These are phyloP conservation scores for Pseudomyrmex sp. DNA, from an alignment of 1,140 invertebrate genomes.

Conservation along the genomic window DNA sequence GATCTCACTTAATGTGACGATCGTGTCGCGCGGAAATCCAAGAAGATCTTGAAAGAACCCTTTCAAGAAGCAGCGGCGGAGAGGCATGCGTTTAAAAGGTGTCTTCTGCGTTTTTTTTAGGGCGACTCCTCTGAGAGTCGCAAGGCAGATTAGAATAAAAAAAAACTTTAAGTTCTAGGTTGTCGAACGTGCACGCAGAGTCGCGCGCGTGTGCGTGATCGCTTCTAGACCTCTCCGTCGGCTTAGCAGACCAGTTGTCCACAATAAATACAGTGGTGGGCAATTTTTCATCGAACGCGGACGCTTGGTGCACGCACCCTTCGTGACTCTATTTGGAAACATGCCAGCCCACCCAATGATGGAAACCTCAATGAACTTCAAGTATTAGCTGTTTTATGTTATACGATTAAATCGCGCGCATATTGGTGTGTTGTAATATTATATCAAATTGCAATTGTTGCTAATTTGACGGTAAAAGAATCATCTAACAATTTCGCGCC, in stretches of 20 bases:
- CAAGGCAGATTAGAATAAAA: slow-evolving; percentile 20
- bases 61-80: slow-evolving; percentile 34
- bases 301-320: not conserved
- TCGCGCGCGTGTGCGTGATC: slow-evolving; percentile 31
- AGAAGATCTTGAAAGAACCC: slow-evolving; percentile 67
- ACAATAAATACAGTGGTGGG: slow-evolving; percentile 66
- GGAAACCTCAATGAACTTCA: not conserved
- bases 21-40: slow-evolving; percentile 64
- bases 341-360: not conserved
- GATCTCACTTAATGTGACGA: slow-evolving; percentile 71
- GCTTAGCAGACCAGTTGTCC: slow-evolving; percentile 65
- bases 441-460: too few relatives aligned
- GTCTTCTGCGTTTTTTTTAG: not conserved
- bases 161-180: slow-evolving; percentile 21
- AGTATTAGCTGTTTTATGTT: not conserved
- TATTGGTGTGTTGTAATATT: not conserved
- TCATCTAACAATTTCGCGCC: too few relatives aligned
- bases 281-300: slow-evolving; percentile 46
- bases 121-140: slow-evolving; percentile 19
- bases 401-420: not conserved
- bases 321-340: not conserved
- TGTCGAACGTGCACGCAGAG: slow-evolving; percentile 46
- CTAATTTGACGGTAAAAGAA: too few relatives aligned
- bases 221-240: not conserved
- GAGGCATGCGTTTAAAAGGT: slow-evolving; percentile 15